phyloP scores from a whole-genome alignment of 2,888 invertebrate genomes.

The Ferrisia virgata region DNA sequence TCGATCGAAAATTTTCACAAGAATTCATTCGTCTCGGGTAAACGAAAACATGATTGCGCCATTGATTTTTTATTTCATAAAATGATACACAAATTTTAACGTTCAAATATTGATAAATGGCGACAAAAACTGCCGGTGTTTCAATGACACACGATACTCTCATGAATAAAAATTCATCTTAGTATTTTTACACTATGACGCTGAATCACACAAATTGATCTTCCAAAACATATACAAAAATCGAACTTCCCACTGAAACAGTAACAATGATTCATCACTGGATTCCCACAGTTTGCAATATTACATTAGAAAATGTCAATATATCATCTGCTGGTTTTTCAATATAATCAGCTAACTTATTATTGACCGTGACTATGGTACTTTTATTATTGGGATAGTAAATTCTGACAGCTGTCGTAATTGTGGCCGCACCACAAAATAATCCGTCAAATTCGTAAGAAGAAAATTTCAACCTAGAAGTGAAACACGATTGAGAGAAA shows the following conservation, averaged over 20 bases:
- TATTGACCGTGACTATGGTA: not conserved
- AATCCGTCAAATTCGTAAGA: conserved; percentile 38
- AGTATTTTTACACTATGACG: not conserved
- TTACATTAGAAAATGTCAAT: conserved; percentile 22
- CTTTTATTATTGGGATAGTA: conserved; percentile 35
- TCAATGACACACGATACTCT: not conserved
- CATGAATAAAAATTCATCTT: not conserved
- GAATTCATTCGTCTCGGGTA: not conserved
- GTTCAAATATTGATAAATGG: not conserved
- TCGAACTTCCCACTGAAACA: not conserved
- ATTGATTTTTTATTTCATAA: not conserved
- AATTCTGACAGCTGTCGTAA: conserved; percentile 25
- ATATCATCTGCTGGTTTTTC: conserved; percentile 33
- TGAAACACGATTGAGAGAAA: not conserved
- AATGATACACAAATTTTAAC: conserved; percentile 3
- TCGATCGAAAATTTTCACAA: not conserved
- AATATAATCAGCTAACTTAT: conserved; percentile 23
- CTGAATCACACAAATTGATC: not conserved
- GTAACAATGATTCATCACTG: not conserved
- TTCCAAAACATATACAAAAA: not conserved
- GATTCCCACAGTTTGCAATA: conserved; percentile 34
- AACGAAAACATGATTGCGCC: not conserved
- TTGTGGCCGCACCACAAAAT: conserved; percentile 32
- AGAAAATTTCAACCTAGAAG: not conserved
- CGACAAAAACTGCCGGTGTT: not conserved